Evolutionary conservation across 1,140 invertebrate genomes (phyloP), one percentile per base, ranked within the genome.

Genomic region (Cryptotermes secundus): DNA sequence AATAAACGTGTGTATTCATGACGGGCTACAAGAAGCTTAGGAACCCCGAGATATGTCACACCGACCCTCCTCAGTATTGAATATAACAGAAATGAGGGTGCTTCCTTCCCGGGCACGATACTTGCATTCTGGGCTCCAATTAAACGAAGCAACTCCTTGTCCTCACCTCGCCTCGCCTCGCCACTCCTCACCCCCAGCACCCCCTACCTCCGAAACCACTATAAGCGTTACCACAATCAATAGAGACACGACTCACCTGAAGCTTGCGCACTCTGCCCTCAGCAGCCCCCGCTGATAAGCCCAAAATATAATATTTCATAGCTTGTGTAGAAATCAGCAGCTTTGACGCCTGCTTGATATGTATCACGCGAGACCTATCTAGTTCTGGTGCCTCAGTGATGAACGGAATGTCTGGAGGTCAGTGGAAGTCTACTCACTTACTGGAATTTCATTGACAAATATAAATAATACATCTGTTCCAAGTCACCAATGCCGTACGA

Each of bases 211-310:
- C 3, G 59, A 31, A 31, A 72, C 59, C 59, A 72, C 59, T 72
- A 72, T 26, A 72, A 72, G 59, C 59, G 26, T 72, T 31, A 14
- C 59, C 59, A 72, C 59, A 72, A 72, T 72, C 59, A 72, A 72
- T 72, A 72, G 59, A n/a, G n/a, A n/a, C 59, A 72, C 45, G n/a
- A n/a, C 59, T 26, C n/a, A 72, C 59, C 59, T 72, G 59, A 72
- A 72, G 53, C 59, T 72, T 72, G 59, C 59, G 59, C 59, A 72
- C 59, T 31, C 31, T 72, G 2, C 59, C 3, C 3, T 3, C 9
- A 72, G 59, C 59, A 49, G 45, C 45, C 59, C 59, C 59, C 7
- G 12, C 26, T 31, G n/a, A 31, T 26, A 72, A 0, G 59, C 6
- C 59, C 1, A 72, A 72, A n/a, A 72, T 59, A 6, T 31, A n/a